A percentile compares a stretch with the other conserved stretches of the same genome.
These are phyloP conservation scores for Sphenodon punctatus DNA, from an alignment of 2,797 vertebrate species.

Conservation along the genomic window DNA sequence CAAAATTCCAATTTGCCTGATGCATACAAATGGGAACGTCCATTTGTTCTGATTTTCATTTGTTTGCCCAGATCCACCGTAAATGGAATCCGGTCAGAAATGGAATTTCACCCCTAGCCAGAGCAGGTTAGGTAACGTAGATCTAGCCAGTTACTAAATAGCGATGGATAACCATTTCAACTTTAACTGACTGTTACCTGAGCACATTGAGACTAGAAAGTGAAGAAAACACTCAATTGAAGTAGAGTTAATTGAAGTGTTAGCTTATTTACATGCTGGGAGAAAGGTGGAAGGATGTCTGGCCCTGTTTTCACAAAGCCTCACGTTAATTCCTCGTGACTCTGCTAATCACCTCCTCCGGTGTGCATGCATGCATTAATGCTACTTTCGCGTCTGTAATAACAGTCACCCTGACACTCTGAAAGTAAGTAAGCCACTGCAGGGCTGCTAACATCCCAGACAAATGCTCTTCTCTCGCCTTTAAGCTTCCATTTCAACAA, in stretches of 20 bases:
- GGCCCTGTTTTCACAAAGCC: neutral
- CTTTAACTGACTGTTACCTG: no score
- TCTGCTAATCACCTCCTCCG: neutral
- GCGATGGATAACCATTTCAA: no score
- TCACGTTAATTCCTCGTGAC: neutral
- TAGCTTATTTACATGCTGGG: neutral
- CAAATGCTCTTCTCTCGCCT: neutral
- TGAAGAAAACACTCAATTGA: neutral
- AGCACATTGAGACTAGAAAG: no score
- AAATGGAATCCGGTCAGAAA: no score
- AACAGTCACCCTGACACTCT: neutral
- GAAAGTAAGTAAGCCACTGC: neutral
- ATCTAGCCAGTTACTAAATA: no score
- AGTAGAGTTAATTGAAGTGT: neutral
- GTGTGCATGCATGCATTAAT: neutral
- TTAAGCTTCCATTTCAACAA: neutral
- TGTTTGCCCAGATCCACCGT: no score
- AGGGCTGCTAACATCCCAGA: neutral
- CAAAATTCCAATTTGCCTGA: no score
- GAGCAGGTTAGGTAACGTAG: no score
- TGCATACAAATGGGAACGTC: no score
- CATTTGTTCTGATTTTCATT: no score
- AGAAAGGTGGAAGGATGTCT: neutral
- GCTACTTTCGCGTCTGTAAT: neutral
- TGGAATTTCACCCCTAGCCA: no score